Evolutionary conservation across 2,113 vertebrate species (phyloP), one percentile per base, ranked within the genome.

Genomic region (Illadopsis cleaveri): DNA sequence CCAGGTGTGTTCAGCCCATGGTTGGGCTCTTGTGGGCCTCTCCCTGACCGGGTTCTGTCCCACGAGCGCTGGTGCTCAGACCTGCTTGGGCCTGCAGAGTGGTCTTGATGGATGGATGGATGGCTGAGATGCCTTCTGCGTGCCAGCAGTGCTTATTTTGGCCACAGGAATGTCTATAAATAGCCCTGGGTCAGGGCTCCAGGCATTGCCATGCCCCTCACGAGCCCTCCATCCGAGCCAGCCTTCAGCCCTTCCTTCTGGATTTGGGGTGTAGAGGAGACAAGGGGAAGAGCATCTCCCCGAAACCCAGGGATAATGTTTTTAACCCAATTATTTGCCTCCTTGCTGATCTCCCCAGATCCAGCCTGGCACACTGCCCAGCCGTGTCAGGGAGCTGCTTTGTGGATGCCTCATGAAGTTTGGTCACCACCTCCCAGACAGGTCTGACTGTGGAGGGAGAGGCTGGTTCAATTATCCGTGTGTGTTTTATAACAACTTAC

Each of bases 141-240:
- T 70, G 60, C 88, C 56, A 6, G 1, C 33, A 3, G 47, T 5
- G 6, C 83, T 95, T 90, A 70, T 90, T 96, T 85, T 88, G 92
- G 87, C 91, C 44, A 1, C 68, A 51, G 65, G 85, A 92, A 90
- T 93, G 89, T 82, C 81, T 96, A 83, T 94, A 90, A 95, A 96
- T 93, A 97, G 42, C 70, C 33, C 31, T 0, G 7, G 76, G 20
- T 38, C 79, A 54, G 82, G 77, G 65, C 89, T 89, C 2, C 6
- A 87, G 68, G 40, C 33, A 0, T 22, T 92, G 0, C 50, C 0
- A 0, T 66, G 38, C 21, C 40, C 20, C 45, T 40, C 45, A 9
- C 0, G 0, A 45, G 69, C 47, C 51, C 8, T 61, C 17, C 14
- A 3, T 76, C 37, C 0, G 0, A 57, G 72, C 40, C 83, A 81